Base-by-base conservation (phyloP, 2,888 invertebrate species). In the Chelonus formosanus region DNA sequence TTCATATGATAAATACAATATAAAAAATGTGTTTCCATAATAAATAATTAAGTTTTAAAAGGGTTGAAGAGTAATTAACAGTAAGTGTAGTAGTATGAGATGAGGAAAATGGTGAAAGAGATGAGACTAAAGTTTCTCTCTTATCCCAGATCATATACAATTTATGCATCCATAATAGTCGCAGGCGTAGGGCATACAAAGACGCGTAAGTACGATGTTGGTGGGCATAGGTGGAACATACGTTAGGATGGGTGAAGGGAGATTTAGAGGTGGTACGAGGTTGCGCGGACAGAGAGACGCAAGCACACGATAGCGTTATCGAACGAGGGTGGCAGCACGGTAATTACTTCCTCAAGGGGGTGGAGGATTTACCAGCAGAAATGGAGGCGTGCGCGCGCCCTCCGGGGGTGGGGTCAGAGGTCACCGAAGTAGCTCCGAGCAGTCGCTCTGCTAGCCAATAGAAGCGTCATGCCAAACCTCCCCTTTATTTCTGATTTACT, bases 351-450 rank as follows among this genome's bases (percentile, higher is more conserved):
- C 79, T 79, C 75, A 64, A 48, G 59, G 76, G 65, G 65, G 63
- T 53, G 44, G 47, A 36, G 36, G 55, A 60, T 47, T 36, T 20
- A 40, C 44, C 44, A 53, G 34, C 52, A 53, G 78, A 78, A 78
- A 77, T 76, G 77, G 75, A 78, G 77, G 76, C 75, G 77, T 80
- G 80, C 78, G 78, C 79, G 79, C 78, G 78, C 75, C 78, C 80
- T 75, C 70, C 70, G 75, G 73, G 80, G 80, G 80, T 77, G 77
- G 80, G 80, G 76, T 80, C 78, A 80, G 72, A 80, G 80, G 80
- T 80, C 80, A 80, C 73, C 72, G 76, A 74, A 75, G 74, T 76
- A 74, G 73, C 75, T 76, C 75, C 67, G 61, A 75, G 73, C 75
- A 73, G 72, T 62, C 74, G 73, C 73, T 76, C 73, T 75, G 72